Percentiles rank a stretch among this genome's conserved stretches.
Evolutionary conservation across 2,888 invertebrate genomes (phyloP).

Genomic region (Pyralis farinalis): DNA sequence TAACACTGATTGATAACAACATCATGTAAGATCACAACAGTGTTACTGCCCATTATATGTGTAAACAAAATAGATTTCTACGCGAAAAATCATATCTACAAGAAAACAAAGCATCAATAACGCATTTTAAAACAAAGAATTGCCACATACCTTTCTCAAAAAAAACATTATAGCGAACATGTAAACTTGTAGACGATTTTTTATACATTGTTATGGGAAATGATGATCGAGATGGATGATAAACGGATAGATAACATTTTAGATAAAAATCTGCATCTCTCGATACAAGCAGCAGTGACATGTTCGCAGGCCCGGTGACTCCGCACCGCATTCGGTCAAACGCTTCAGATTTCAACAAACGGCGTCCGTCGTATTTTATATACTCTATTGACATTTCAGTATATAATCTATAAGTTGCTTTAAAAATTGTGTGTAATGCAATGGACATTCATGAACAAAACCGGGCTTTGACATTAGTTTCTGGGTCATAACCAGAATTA

Average conservation of each 20-base stretch:
- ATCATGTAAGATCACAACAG: slow-evolving; percentile 17
- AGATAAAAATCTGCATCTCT: slow-evolving; percentile 56
- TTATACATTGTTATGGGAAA: slow-evolving; percentile 35
- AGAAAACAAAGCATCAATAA: slow-evolving; percentile 6
- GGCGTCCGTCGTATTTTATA: slow-evolving; percentile 14
- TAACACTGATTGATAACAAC: slow-evolving; percentile 22
- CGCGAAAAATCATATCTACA: slow-evolving; percentile 14
- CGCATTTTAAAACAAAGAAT: slow-evolving; percentile 25
- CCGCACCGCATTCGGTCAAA: slow-evolving; percentile 15
- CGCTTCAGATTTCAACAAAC: slow-evolving; percentile 25
- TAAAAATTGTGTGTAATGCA: slow-evolving; percentile 41
- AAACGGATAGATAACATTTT: slow-evolving; percentile 60
- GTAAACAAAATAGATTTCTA: slow-evolving; percentile 12
- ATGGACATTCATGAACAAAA: slow-evolving; percentile 58
- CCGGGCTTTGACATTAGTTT: slow-evolving; percentile 74
- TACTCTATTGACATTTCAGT: slow-evolving; percentile 17
- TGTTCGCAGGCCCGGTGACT: slow-evolving; percentile 28
- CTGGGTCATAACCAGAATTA: slow-evolving; percentile 67
- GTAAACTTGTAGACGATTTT: slow-evolving; percentile 30
- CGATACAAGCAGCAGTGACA: slow-evolving; percentile 23
- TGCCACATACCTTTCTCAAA: slow-evolving; percentile 58
- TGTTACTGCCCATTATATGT: slow-evolving; percentile 28
- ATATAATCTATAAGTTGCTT: slow-evolving; percentile 22
- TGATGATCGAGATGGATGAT: slow-evolving; percentile 59
- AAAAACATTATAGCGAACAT: slow-evolving; percentile 56